Base-by-base conservation (phyloP, 1,140 invertebrate genomes). In the Leguminivora glycinivorella region DNA sequence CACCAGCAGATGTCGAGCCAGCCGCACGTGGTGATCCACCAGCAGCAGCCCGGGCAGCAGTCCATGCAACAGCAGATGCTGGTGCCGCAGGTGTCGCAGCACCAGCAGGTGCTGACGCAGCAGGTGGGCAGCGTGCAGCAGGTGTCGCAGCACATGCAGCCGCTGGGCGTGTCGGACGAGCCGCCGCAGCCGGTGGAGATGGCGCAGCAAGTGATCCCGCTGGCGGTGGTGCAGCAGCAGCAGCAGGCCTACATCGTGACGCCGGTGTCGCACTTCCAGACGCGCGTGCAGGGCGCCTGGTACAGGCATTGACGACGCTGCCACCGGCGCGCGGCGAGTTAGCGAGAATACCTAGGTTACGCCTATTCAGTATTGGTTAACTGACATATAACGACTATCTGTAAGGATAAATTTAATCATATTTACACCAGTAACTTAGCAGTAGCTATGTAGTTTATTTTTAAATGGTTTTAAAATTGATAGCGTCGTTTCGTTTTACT, bases 241-340 rank as follows among this genome's bases (percentile, higher is more conserved):
- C 93, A 92, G 75, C 93, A 93, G 76, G 91, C 93, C 0, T 94
- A 93, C 82, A 89, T 94, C 70, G 93, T 94, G 2, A 94, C 94
- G 6, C 94, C 94, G 1, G 93, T 94, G 17, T 93, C 93, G 26
- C 93, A 94, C 81, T 90, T 94, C 78, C 91, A 92, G 74, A 92
- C 91, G 0, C 82, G 91, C 43, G 88, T 93, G 22, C 91, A 92
- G 72, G 86, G 91, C 17, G 82, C 91, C 12, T 92, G 91, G 89
- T 92, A 93, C 78, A 83, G 91, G 75, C 90, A 92, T 87, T 92
- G 89, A 92, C 84, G 78, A 56, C 69, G 19, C 25, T 26, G 25
- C 29, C 17, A 52, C 47, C 47, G 7, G 7, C 47, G 47, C 47
- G 88, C 87, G 88, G 89, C 87, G 88, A 89, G 79, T 82, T 83